phyloP scores from a whole-genome alignment of 2,797 vertebrate genomes.

The Sarcophilus harrisii region DNA sequence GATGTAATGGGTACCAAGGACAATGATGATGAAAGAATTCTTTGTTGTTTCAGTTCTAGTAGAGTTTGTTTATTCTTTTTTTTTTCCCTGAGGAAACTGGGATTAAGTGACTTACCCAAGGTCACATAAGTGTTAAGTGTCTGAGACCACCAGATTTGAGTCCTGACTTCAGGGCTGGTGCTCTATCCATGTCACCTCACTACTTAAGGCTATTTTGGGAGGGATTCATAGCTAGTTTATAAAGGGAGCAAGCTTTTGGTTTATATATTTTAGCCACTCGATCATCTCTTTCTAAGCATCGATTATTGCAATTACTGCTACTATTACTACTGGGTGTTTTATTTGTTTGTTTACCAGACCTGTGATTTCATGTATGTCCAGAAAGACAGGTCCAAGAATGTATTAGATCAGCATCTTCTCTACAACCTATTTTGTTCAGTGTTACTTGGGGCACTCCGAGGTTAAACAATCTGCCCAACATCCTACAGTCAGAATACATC shows the following conservation, averaged over 20 bases:
- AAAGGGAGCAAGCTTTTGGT: background rate
- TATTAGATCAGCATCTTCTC: background rate
- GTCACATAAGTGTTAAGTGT: no score
- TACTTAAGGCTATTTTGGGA: background rate
- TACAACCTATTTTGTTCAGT: background rate
- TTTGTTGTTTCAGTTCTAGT: background rate
- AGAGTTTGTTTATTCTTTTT: background rate
- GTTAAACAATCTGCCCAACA: background rate
- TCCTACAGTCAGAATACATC: background rate
- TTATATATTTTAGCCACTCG: background rate
- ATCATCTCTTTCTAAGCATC: background rate
- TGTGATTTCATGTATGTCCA: background rate
- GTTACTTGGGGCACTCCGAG: background rate
- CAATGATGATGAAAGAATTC: background rate
- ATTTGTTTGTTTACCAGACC: background rate
- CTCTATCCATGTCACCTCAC: no score
- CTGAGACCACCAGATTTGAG: no score
- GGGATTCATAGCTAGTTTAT: background rate
- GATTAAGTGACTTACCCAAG: no score
- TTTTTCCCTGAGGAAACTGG: background rate
- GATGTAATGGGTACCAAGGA: background rate
- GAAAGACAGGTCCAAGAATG: background rate
- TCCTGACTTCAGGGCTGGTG: no score
- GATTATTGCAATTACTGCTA: background rate
- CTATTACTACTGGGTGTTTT: background rate